A percentile compares a stretch with the other conserved stretches of the same genome.
Conservation (phyloP, 2,888 invertebrate genomes). For the Tiliacea aurago region DNA sequence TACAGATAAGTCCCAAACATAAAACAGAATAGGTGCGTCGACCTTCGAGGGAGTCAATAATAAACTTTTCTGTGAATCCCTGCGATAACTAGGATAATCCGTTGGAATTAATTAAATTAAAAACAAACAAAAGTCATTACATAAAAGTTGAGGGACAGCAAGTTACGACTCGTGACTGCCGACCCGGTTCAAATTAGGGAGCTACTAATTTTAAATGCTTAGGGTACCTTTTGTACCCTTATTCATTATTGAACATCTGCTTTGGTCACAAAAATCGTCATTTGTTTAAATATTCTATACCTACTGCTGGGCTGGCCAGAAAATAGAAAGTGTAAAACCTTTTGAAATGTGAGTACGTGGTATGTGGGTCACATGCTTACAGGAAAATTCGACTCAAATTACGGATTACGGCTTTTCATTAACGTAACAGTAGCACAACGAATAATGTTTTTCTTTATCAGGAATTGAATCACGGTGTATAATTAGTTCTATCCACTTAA, state of each 20-base stretch:
- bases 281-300: conserved; percentile 21
- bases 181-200: conserved; percentile 72
- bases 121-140: conserved; percentile 86
- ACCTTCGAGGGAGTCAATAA: conserved; percentile 75
- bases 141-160: conserved; percentile 77
- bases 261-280: conserved; percentile 45
- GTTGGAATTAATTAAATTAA: conserved; percentile 87
- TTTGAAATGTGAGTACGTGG: background rate
- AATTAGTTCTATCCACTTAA: conserved; percentile 6
- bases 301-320: conserved; percentile 1
- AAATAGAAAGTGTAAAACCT: conserved; percentile 10
- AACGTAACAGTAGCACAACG: background rate
- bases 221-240: conserved; percentile 36
- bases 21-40: conserved; percentile 70
- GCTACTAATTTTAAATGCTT: conserved; percentile 60
- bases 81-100: conserved; percentile 84
- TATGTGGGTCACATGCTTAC: background rate
- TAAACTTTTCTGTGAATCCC: conserved; percentile 81
- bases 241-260: conserved; percentile 62
- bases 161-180: conserved; percentile 73
- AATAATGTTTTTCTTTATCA: background rate
- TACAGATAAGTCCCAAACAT: conserved; percentile 70
- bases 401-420: background rate
- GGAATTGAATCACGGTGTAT: background rate
- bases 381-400: conserved; percentile 11